phyloP scores from a whole-genome alignment of 2,797 vertebrate genomes.

The Notoglanidium macrostoma region DNA sequence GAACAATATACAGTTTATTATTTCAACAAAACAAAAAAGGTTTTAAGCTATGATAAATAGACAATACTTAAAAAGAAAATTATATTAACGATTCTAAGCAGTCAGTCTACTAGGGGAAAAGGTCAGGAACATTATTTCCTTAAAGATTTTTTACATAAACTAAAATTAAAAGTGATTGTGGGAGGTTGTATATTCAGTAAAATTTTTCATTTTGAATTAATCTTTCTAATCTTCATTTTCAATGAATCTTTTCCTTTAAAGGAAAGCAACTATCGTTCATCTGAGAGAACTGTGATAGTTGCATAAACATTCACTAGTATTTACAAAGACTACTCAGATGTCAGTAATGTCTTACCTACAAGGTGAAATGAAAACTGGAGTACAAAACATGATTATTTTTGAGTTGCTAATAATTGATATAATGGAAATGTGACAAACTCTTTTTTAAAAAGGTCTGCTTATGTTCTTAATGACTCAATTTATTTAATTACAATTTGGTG shows the following conservation, averaged over 20 bases:
- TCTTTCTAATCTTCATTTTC: no score
- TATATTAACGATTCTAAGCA: not conserved
- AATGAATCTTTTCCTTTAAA: no score
- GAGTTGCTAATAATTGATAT: not conserved
- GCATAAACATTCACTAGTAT: not conserved
- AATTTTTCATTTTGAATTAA: no score
- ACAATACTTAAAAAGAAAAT: not conserved
- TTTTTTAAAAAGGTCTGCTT: not conserved
- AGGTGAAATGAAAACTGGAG: not conserved
- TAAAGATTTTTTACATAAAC: no score
- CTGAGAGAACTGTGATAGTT: no score
- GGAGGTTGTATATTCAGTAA: no score
- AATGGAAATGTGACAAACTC: not conserved
- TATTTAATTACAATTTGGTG: no score
- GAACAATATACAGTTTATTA: not conserved
- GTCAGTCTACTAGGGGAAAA: not conserved
- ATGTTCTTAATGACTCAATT: no score
- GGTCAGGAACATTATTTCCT: no score
- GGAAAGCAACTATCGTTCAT: not conserved
- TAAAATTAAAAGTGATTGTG: no score
- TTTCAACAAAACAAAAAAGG: not conserved
- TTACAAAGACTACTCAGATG: not conserved
- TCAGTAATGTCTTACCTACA: not conserved
- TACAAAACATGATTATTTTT: not conserved
- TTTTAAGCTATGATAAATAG: not conserved